Conservation (phyloP, 2,888 invertebrate species). For the Lepetodrilus schrolli region DNA sequence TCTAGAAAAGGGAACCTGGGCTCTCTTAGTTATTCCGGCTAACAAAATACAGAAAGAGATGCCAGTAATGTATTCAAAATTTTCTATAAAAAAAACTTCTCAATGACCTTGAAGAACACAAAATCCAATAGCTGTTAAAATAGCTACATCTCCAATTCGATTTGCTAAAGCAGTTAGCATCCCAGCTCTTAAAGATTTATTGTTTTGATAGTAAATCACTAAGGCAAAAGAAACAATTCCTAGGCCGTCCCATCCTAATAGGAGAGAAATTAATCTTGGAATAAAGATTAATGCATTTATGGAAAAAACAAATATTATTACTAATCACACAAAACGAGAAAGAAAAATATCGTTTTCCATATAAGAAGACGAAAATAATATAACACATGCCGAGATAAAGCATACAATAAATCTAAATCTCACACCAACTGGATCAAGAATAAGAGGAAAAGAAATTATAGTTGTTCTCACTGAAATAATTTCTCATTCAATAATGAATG, state of each 20-base stretch:
- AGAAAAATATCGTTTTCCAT: slow-evolving; percentile 79
- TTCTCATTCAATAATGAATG: slow-evolving; percentile 5
- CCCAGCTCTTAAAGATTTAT: slow-evolving; percentile 82
- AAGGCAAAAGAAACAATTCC: slow-evolving; percentile 84
- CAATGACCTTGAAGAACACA: slow-evolving; percentile 55
- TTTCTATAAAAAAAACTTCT: slow-evolving; percentile 76
- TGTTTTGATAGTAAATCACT: slow-evolving; percentile 84
- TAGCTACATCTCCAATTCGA: slow-evolving; percentile 84
- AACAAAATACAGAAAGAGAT: slow-evolving; percentile 76
- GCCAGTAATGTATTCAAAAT: slow-evolving; percentile 75
- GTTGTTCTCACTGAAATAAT: neutral
- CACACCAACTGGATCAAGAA: slow-evolving; percentile 30
- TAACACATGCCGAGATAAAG: slow-evolving; percentile 80
- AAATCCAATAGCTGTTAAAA: slow-evolving; percentile 79
- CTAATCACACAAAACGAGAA: slow-evolving; percentile 81
- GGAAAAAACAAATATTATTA: slow-evolving; percentile 81
- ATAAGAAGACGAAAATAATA: slow-evolving; percentile 82
- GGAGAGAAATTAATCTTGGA: slow-evolving; percentile 83
- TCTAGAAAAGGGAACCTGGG: slow-evolving; percentile 87
- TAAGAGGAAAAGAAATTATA: neutral
- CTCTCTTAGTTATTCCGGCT: slow-evolving; percentile 84
- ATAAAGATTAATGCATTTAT: slow-evolving; percentile 83
- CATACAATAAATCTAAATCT: slow-evolving; percentile 71
- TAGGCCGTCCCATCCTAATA: slow-evolving; percentile 84
- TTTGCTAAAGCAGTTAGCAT: slow-evolving; percentile 84